phyloP scores from a whole-genome alignment of 1,140 invertebrate genomes.

The Pachypeltis micranthus region DNA sequence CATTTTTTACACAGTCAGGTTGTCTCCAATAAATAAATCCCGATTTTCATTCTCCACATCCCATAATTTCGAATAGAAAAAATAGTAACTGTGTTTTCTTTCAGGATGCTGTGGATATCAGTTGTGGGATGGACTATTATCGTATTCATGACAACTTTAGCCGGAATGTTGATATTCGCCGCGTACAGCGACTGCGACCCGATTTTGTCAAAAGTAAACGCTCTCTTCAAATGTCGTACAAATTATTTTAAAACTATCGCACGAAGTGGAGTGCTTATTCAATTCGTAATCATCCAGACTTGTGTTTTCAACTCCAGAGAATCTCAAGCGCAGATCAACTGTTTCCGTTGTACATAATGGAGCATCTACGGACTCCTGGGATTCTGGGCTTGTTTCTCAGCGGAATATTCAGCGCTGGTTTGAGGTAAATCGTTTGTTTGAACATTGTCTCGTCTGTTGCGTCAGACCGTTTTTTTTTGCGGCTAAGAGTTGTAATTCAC shows the following conservation, averaged over 20 bases:
- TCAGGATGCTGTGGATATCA: constrained; percentile 32
- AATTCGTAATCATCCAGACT: too few relatives aligned
- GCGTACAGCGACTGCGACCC: constrained; percentile 77
- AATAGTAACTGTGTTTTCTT: constrained; percentile 14
- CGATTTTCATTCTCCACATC: too few relatives aligned
- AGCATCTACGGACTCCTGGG: constrained; percentile 33
- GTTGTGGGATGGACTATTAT: constrained; percentile 29
- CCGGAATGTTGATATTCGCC: constrained; percentile 71
- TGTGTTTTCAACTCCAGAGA: constrained; percentile 4
- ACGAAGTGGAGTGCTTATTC: too few relatives aligned
- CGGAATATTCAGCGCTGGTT: constrained; percentile 55
- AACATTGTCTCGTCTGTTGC: too few relatives aligned
- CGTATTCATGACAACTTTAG: constrained; percentile 39
- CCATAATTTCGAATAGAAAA: neutral
- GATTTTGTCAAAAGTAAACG: constrained; percentile 57
- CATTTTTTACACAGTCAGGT: too few relatives aligned
- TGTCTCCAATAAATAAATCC: too few relatives aligned
- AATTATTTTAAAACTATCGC: too few relatives aligned
- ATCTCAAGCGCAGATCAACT: constrained; percentile 1
- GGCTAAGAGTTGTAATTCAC: too few relatives aligned
- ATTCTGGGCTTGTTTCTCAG: constrained; percentile 55
- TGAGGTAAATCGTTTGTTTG: too few relatives aligned
- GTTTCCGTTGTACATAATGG: constrained; percentile 5
- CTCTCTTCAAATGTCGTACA: too few relatives aligned
- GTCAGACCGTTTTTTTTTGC: too few relatives aligned